These are phyloP conservation scores for Daktulosphaira vitifoliae DNA, from an alignment of 1,140 invertebrate species.

Conservation along the genomic window DNA sequence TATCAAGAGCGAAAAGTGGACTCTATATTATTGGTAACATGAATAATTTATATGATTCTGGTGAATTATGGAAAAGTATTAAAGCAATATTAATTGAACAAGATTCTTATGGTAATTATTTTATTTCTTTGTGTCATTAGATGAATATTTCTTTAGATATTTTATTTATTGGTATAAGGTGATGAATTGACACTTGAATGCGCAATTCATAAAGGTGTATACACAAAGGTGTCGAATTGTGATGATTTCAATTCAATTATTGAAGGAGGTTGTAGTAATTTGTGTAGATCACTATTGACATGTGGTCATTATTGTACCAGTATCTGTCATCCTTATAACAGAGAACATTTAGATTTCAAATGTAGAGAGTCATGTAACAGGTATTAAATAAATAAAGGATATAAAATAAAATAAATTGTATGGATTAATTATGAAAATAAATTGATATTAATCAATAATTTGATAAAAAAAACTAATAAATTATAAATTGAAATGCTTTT, in stretches of 20 bases:
- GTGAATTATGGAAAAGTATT: conserved; percentile 34
- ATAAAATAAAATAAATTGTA: too few species aligned
- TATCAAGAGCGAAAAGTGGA: conserved; percentile 70
- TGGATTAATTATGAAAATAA: too few species aligned
- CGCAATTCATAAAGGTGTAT: background rate
- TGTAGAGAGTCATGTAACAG: conserved; percentile 45
- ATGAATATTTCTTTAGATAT: background rate
- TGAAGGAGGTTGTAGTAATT: conserved; percentile 41
- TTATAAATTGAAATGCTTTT: too few species aligned
- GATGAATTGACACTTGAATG: conserved; percentile 8
- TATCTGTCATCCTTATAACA: conserved; percentile 48
- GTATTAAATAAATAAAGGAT: background rate
- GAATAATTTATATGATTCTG: conserved; percentile 33
- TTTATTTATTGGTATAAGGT: background rate
- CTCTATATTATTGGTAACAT: conserved; percentile 52
- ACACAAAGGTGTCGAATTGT: conserved; percentile 38
- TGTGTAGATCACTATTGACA: conserved; percentile 39
- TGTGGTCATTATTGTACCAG: conserved; percentile 51
- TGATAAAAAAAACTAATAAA: too few species aligned
- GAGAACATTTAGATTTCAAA: conserved; percentile 44
- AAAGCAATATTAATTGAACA: conserved; percentile 25
- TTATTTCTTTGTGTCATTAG: too few species aligned
- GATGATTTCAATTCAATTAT: conserved; percentile 38
- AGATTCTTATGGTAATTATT: conserved; percentile 41
- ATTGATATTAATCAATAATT: too few species aligned